Conservation (phyloP, 2,888 invertebrate genomes). For the Himalopsyche kuldschensis region DNA sequence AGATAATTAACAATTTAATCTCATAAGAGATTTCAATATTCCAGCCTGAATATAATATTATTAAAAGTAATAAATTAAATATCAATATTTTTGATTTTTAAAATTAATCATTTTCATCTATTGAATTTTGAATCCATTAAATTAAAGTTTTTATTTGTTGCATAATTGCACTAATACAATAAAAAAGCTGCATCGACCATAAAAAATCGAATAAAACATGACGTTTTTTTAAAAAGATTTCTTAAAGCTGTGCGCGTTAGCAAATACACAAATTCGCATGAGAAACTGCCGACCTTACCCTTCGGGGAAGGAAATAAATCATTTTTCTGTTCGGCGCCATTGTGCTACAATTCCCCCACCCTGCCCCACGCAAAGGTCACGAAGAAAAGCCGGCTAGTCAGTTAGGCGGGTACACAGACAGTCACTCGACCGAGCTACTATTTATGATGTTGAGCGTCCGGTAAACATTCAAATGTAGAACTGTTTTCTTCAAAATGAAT, state of each 20-base stretch:
- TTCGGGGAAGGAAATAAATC: not conserved
- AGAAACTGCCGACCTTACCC: not conserved
- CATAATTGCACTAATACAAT: no score
- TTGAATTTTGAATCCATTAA: no score
- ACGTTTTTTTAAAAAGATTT: not conserved
- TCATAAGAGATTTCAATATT: no score
- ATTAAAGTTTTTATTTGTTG: no score
- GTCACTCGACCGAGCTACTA: constrained; percentile 39
- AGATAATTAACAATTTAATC: no score
- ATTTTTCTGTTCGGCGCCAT: not conserved
- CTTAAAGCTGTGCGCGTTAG: not conserved
- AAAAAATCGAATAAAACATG: not conserved
- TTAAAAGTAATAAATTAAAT: no score
- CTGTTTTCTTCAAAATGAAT: no score
- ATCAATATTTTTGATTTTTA: no score
- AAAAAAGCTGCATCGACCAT: not conserved
- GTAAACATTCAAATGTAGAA: no score
- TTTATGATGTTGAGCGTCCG: no score
- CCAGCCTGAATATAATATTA: no score
- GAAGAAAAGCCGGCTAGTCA: not conserved
- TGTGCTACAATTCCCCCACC: not conserved
- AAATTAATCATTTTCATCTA: no score
- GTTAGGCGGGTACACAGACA: constrained; percentile 7
- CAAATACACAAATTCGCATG: constrained; percentile 1
- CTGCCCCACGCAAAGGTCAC: not conserved